phyloP scores from a whole-genome alignment of 2,113 vertebrate genomes.

The Sula dactylatra region DNA sequence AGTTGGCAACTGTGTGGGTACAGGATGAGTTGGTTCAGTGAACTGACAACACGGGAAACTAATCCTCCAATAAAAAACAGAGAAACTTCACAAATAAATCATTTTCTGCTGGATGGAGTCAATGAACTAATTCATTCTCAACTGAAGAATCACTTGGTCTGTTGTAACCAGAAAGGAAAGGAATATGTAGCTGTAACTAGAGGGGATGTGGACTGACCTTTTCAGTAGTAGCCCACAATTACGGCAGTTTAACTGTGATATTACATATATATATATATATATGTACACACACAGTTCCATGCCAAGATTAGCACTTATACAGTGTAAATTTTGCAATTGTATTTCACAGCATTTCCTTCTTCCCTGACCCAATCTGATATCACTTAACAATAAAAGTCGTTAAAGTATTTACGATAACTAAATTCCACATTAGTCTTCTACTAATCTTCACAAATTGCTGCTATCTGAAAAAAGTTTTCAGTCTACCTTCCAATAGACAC shows the following conservation, averaged over 20 bases:
- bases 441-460: slow-evolving; percentile 13
- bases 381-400: slow-evolving; percentile 3
- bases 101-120: not conserved
- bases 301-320: not conserved
- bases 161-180: slow-evolving; percentile 1
- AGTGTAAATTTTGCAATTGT: not conserved
- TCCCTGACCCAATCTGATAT: not conserved
- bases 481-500: not conserved
- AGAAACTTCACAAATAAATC: not conserved
- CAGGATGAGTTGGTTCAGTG: not conserved
- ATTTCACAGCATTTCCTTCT: not conserved
- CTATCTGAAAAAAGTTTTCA: not conserved
- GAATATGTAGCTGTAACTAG: not conserved
- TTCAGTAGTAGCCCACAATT: not conserved
- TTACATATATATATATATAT: not conserved
- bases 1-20: not conserved
- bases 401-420: not conserved
- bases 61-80: not conserved
- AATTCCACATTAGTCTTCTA: not conserved
- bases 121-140: slow-evolving; percentile 1
- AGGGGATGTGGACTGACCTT: not conserved
- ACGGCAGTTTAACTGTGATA: not conserved
- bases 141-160: not conserved
- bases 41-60: not conserved
- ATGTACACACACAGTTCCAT: not conserved